Conservation (phyloP, 2,888 invertebrate species). For the Cactoblastis cactorum region DNA sequence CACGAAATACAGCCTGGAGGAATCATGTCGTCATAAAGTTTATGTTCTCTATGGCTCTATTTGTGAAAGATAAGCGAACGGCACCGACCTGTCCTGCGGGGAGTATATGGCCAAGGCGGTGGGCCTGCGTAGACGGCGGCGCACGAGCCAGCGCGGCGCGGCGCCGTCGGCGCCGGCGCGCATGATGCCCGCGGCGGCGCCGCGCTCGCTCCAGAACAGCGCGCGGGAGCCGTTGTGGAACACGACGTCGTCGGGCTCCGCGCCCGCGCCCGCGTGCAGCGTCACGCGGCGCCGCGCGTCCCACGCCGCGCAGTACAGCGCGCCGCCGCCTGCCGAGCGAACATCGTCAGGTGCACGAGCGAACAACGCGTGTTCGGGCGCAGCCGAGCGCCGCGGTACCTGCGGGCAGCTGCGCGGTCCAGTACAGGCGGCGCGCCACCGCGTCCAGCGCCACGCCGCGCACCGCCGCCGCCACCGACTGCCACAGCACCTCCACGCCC, state of each 20-base stretch:
- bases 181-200: slow-evolving; percentile 81
- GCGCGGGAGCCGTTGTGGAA: slow-evolving; percentile 80
- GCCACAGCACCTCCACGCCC: slow-evolving; percentile 54
- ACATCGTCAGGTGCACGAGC: too few species aligned
- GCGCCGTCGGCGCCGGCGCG: slow-evolving; percentile 83
- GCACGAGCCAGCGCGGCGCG: slow-evolving; percentile 78
- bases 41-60: too few species aligned
- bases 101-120: slow-evolving; percentile 87
- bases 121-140: slow-evolving; percentile 83
- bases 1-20: slow-evolving; percentile 87
- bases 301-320: slow-evolving; percentile 57
- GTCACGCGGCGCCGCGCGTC: slow-evolving; percentile 79
- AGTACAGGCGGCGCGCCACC: slow-evolving; percentile 83
- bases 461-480: slow-evolving; percentile 81
- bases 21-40: too few species aligned
- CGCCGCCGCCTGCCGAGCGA: slow-evolving; percentile 32
- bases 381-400: slow-evolving; percentile 13
- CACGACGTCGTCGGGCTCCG: slow-evolving; percentile 85
- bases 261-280: slow-evolving; percentile 66
- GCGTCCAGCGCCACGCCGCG: slow-evolving; percentile 88
- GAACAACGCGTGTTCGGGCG: too few species aligned
- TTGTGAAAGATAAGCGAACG: too few species aligned
- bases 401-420: slow-evolving; percentile 72
- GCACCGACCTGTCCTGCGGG: slow-evolving; percentile 74
- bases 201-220: slow-evolving; percentile 88